Percentiles rank a stretch among this genome's conserved stretches.
Conservation (phyloP, 2,888 invertebrate genomes). For the Erebia ligea region DNA sequence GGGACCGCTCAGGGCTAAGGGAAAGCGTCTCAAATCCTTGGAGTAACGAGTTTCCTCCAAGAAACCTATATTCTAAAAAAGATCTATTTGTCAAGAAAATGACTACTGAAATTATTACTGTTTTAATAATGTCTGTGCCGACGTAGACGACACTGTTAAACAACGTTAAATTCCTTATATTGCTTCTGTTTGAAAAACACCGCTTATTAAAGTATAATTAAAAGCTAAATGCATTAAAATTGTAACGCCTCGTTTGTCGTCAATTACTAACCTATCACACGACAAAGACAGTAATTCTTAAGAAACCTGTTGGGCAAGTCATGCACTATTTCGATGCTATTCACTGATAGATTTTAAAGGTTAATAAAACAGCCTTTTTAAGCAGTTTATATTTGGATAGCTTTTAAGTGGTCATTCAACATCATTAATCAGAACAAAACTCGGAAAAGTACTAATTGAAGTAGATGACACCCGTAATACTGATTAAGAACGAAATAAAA, state of each 20-base stretch:
- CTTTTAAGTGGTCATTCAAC: constrained; percentile 3
- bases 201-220: constrained; percentile 51
- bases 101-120: too few species aligned
- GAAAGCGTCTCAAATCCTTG: background rate
- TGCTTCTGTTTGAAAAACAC: constrained; percentile 4
- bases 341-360: constrained; percentile 45
- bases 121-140: too few species aligned
- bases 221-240: constrained; percentile 63
- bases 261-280: constrained; percentile 60
- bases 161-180: background rate
- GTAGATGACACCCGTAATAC: background rate
- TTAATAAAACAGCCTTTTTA: constrained; percentile 9
- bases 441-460: background rate
- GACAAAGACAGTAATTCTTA: constrained; percentile 57
- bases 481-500: background rate
- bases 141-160: too few species aligned
- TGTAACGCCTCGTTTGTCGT: constrained; percentile 66
- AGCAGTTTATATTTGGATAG: constrained; percentile 15
- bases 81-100: too few species aligned
- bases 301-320: constrained; percentile 58
- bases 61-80: background rate
- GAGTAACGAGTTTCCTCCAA: background rate
- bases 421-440: background rate
- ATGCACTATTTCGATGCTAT: constrained; percentile 57
- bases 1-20: too few species aligned